Conservation (phyloP, 2,113 vertebrate species). For the Microcebus jonahi region DNA sequence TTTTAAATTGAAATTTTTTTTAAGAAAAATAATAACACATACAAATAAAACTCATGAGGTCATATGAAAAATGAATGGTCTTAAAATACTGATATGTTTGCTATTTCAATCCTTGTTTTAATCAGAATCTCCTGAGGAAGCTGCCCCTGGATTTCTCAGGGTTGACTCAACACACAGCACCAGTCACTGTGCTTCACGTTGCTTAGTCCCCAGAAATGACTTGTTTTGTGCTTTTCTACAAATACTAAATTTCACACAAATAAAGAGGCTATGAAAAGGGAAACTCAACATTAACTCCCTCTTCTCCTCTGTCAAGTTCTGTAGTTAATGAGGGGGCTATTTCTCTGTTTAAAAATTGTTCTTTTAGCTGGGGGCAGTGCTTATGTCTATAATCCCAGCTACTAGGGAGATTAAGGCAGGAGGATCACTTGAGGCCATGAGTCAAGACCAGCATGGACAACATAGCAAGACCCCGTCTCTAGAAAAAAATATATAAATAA, state of each 20-base stretch:
- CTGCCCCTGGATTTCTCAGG: neutral
- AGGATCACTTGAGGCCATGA: too few species aligned
- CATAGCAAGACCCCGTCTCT: too few species aligned
- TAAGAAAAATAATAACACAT: slow-evolving; percentile 65
- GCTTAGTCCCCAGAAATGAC: neutral
- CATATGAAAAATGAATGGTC: slow-evolving; percentile 36
- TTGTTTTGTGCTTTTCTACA: neutral
- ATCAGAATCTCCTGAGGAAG: neutral
- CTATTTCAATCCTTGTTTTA: neutral
- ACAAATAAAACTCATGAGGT: slow-evolving; percentile 45
- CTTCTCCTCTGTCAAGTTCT: neutral
- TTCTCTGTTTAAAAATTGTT: neutral
- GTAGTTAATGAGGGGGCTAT: neutral
- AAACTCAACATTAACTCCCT: neutral
- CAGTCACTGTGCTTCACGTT: neutral
- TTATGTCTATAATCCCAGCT: too few species aligned
- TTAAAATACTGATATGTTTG: neutral
- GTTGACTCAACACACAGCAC: neutral
- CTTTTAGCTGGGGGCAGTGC: too few species aligned
- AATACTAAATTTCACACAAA: slow-evolving; percentile 1
- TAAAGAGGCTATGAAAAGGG: slow-evolving; percentile 20
- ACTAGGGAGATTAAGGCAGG: too few species aligned
- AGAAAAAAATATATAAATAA: too few species aligned
- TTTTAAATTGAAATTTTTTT: slow-evolving; percentile 62
- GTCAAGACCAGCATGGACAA: too few species aligned